Conservation (phyloP, 2,797 vertebrate genomes). For the Pangasius macronema region DNA sequence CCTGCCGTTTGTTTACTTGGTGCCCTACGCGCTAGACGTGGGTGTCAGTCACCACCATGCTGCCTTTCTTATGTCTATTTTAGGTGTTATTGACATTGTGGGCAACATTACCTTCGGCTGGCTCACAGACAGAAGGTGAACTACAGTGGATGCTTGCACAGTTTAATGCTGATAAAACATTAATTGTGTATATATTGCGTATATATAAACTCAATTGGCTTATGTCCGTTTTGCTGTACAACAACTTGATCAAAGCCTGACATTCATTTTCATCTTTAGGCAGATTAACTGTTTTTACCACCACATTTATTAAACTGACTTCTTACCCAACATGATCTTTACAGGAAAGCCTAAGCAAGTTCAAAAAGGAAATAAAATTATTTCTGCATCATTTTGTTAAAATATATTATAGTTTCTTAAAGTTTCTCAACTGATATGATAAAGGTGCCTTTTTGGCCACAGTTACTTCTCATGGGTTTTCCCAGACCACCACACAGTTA, state of each 20-base stretch:
- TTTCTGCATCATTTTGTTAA: neutral
- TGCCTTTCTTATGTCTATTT: conserved; percentile 92
- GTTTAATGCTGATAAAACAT: neutral
- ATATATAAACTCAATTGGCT: neutral
- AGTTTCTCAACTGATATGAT: neutral
- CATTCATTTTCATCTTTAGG: neutral
- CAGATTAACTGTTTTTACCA: neutral
- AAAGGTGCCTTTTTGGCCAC: neutral
- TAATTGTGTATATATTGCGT: neutral
- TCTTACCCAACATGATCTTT: neutral
- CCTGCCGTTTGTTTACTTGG: conserved; percentile 92
- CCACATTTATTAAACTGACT: neutral
- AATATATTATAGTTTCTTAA: neutral
- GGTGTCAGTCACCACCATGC: conserved; percentile 85
- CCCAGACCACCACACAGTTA: neutral
- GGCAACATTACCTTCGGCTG: conserved; percentile 96
- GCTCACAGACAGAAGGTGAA: conserved; percentile 89
- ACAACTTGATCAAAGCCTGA: neutral
- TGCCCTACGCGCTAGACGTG: conserved; percentile 86
- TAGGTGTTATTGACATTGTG: conserved; percentile 87
- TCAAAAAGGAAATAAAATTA: neutral
- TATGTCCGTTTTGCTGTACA: neutral
- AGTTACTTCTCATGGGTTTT: neutral
- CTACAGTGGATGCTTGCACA: neutral
- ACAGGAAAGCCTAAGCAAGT: neutral